These are phyloP conservation scores for Notodonta dromedarius DNA, from an alignment of 2,888 invertebrate species.

Conservation along the genomic window DNA sequence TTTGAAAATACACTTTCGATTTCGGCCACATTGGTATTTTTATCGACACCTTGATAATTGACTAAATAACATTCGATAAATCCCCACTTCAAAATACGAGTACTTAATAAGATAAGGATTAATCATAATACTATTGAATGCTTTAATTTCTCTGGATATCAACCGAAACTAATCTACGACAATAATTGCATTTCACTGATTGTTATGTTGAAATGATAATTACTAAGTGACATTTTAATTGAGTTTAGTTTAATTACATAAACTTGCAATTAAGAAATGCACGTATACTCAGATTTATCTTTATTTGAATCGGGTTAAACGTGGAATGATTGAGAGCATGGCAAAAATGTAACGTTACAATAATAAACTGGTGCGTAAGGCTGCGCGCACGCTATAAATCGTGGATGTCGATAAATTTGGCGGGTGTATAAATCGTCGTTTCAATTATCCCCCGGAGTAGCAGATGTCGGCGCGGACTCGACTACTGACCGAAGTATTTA, in stretches of 20 bases:
- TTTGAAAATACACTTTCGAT: conserved; percentile 23
- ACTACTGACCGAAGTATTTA: conserved; percentile 75
- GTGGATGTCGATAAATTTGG: conserved; percentile 79
- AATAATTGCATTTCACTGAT: conserved; percentile 53
- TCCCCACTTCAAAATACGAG: conserved; percentile 29
- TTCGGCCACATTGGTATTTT: conserved; percentile 28
- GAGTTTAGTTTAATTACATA: conserved; percentile 32
- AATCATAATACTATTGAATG: conserved; percentile 31
- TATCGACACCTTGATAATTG: conserved; percentile 33
- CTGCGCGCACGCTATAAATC: conserved; percentile 66
- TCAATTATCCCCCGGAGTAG: conserved; percentile 78
- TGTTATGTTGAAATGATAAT: conserved; percentile 50
- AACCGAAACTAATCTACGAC: conserved; percentile 36
- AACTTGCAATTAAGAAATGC: conserved; percentile 34
- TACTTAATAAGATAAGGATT: conserved; percentile 35
- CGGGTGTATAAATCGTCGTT: conserved; percentile 80
- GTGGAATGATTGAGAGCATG: conserved; percentile 35
- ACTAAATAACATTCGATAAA: conserved; percentile 42
- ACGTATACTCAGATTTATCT: conserved; percentile 34
- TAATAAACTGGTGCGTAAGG: conserved; percentile 50
- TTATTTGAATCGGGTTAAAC: conserved; percentile 35
- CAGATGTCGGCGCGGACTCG: conserved; percentile 71
- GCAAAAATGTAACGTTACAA: conserved; percentile 52
- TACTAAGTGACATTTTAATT: conserved; percentile 52
- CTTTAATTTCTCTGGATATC: conserved; percentile 40